Conservation (phyloP, 2,113 vertebrate genomes). For the Telmatochromis sp. region DNA sequence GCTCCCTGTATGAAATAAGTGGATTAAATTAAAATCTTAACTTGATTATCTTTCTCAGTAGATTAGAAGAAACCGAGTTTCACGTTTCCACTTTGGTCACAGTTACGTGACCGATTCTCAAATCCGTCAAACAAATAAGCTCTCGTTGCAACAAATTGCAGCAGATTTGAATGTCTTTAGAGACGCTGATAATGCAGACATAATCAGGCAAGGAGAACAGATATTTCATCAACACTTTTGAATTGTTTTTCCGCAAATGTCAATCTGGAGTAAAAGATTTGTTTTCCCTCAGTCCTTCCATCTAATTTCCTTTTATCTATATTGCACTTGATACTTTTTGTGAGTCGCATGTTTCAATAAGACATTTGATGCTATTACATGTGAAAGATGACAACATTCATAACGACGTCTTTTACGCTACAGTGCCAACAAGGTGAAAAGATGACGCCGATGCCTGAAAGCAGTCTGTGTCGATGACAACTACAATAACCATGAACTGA, state of each 20-base stretch:
- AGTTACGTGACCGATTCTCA: neutral
- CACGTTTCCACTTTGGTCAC: neutral
- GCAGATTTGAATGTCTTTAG: neutral
- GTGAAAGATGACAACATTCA: neutral
- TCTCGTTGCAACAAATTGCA: neutral
- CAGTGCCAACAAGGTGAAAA: neutral
- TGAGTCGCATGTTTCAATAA: neutral
- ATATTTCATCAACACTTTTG: neutral
- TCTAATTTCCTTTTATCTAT: neutral
- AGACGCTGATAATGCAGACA: neutral
- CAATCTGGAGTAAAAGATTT: neutral
- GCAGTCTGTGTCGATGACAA: neutral
- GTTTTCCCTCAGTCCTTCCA: neutral
- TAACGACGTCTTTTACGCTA: neutral
- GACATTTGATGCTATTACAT: neutral
- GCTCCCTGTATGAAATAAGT: neutral
- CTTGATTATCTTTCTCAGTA: conserved; percentile 6
- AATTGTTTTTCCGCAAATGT: neutral
- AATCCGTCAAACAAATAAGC: neutral
- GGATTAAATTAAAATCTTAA: conserved; percentile 13
- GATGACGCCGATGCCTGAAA: neutral
- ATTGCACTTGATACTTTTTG: neutral
- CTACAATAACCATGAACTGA: neutral
- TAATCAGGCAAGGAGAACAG: neutral
- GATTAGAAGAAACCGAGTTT: neutral